phyloP scores from a whole-genome alignment of 2,113 vertebrate species.

The Corythaeola cristata region DNA sequence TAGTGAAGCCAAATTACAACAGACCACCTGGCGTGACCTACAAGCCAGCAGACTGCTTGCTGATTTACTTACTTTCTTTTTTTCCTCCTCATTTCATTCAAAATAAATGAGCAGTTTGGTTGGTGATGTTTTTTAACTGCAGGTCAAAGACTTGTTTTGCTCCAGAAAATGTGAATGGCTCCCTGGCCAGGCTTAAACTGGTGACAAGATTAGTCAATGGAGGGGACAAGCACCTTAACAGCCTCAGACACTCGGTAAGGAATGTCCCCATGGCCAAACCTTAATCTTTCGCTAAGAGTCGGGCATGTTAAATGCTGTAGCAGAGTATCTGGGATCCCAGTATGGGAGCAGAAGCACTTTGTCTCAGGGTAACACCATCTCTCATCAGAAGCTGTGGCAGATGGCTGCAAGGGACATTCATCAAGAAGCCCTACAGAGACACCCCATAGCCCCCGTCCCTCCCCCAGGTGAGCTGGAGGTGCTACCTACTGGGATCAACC shows the following conservation, averaged over 20 bases:
- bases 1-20: not conserved
- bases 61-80: not conserved
- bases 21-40: fast-evolving
- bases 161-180: not conserved
- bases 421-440: not conserved
- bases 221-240: not conserved
- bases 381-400: not conserved
- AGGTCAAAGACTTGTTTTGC: not conserved
- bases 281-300: not conserved
- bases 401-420: not conserved
- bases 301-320: fast-evolving
- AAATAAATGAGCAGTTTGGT: not conserved
- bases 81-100: not conserved
- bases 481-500: not conserved
- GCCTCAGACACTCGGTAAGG: not conserved
- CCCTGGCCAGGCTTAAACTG: not conserved
- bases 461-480: not conserved
- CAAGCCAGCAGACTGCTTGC: fast-evolving
- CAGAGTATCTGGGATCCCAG: not conserved
- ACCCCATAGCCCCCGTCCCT: not conserved
- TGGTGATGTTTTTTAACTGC: not conserved
- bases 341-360: not conserved
- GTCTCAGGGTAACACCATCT: not conserved
- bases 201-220: not conserved
- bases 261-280: not conserved